Base-by-base conservation (phyloP, 2,888 invertebrate genomes). In the Epinotia brunnichana region DNA sequence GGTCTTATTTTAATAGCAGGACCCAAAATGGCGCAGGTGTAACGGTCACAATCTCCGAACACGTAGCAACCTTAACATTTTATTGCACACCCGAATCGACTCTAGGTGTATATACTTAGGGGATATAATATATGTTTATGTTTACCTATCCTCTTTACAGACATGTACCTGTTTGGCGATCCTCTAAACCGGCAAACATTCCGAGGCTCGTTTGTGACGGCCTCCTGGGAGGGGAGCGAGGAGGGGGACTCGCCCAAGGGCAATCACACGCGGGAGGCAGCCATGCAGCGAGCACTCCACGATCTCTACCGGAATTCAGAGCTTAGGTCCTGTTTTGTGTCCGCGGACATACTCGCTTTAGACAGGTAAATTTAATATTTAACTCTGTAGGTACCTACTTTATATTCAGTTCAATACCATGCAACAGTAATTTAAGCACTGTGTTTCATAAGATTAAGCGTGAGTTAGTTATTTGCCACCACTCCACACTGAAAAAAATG, bases 161-260 rank as follows among this genome's bases (percentile, higher is more conserved):
- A 96, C 84, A 95, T 96, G 87, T 96, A 96, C 88, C 94, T 96
- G 81, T 94, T 95, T 75, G 94, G 95, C 61, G 95, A 96, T 80
- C 95, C 96, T 57, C 93, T 96, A 66, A 96, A 96, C 82, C 97
- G 97, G 85, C 96, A 97, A 87, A 95, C 97, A 72, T 98, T 97
- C 90, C 94, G 97, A 75, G 98, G 96, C 54, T 96, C 96, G 74
- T 97, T 98, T 87, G 94, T 95, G 78, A 95, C 97, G 74, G 95
- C 96, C 13, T 96, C 97, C 81, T 94, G 96, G 94, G 93, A 94
- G 59, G 96, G 88, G 94, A 96, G 74, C 92, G 92, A 94, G 92
- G 92, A 94, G 68, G 90, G 95, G 81, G 95, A 95, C 78, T 90
- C 96, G 78, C 95, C 95, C 62, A 93, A 94, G 81, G 94, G 94